phyloP scores from a whole-genome alignment of 2,888 invertebrate species.

The Octonoba sinensis region DNA sequence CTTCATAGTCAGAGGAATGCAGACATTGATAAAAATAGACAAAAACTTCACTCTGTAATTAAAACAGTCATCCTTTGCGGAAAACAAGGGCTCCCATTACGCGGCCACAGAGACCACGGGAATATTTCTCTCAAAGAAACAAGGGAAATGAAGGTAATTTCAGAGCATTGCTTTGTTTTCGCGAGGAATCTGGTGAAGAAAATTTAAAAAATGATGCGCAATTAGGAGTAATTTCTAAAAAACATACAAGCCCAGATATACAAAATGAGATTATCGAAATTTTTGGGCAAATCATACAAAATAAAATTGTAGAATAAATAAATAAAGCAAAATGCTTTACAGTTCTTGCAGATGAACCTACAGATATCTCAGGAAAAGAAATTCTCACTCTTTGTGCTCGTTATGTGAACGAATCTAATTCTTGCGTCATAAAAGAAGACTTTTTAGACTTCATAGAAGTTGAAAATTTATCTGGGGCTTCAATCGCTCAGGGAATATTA shows the following conservation, averaged over 20 bases:
- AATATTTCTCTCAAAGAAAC: not conserved
- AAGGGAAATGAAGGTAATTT: slow-evolving; percentile 25
- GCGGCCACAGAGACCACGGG: no score
- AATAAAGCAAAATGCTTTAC: slow-evolving; percentile 8
- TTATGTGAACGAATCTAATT: slow-evolving; percentile 1
- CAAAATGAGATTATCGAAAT: slow-evolving; percentile 11
- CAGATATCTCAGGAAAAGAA: slow-evolving; percentile 17
- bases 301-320: slow-evolving; percentile 8
- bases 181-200: slow-evolving; percentile 4
- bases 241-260: slow-evolving; percentile 18
- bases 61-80: slow-evolving; percentile 11
- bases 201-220: slow-evolving; percentile 5
- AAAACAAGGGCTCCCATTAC: no score
- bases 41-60: not conserved
- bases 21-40: not conserved
- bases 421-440: not conserved
- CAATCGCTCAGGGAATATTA: not conserved
- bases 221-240: slow-evolving; percentile 7
- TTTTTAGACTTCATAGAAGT: not conserved
- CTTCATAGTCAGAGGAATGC: not conserved
- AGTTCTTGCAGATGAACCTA: slow-evolving; percentile 25
- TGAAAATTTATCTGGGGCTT: not conserved
- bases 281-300: slow-evolving; percentile 14
- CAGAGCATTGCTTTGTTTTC: slow-evolving; percentile 11
- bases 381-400: no score